Conservation (phyloP, 2,113 vertebrate genomes). For the Zosterops pallidus region DNA sequence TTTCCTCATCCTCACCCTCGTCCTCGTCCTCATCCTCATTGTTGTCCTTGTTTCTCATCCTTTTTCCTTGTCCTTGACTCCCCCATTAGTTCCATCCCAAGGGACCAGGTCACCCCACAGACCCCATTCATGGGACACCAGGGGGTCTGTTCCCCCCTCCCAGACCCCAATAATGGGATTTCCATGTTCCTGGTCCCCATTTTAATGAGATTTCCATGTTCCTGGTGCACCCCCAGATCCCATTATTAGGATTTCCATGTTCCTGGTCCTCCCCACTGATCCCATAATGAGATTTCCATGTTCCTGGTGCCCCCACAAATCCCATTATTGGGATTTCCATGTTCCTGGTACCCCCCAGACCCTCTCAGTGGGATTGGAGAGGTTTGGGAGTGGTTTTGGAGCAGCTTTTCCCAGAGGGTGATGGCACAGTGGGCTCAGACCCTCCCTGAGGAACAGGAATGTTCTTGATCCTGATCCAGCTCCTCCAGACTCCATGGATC, state of each 20-base stretch:
- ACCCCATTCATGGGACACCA: background rate
- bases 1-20: too few species aligned
- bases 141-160: too few species aligned
- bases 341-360: too few species aligned
- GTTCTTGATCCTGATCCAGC: background rate
- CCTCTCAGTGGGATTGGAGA: background rate
- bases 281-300: too few species aligned
- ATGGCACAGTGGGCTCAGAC: rapidly evolving
- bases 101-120: too few species aligned
- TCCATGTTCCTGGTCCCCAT: background rate
- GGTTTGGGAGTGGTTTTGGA: background rate
- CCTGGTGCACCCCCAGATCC: background rate
- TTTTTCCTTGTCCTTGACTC: too few species aligned
- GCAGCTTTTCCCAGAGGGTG: background rate
- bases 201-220: too few species aligned
- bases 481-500: background rate
- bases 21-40: too few species aligned
- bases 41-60: too few species aligned
- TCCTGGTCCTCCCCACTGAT: background rate
- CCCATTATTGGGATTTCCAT: too few species aligned
- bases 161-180: background rate
- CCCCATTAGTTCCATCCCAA: too few species aligned
- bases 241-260: background rate
- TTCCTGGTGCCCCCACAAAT: too few species aligned
- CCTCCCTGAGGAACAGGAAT: background rate